These are phyloP conservation scores for Phylloscopus whistleri DNA, from an alignment of 2,113 vertebrate genomes.

Conservation along the genomic window DNA sequence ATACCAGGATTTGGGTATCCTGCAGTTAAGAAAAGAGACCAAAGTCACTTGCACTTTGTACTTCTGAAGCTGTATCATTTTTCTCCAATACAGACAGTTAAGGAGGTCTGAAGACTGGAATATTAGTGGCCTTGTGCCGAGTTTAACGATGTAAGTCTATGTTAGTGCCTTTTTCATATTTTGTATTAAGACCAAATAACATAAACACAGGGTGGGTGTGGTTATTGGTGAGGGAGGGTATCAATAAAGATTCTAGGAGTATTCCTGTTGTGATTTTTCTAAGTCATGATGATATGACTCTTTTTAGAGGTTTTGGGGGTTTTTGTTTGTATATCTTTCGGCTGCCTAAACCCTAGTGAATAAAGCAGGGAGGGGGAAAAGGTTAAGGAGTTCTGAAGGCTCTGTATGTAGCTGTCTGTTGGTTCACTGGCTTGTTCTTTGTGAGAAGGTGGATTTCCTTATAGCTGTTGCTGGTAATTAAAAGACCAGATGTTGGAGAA, in stretches of 20 bases:
- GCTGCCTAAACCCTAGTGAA: background rate
- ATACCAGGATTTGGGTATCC: background rate
- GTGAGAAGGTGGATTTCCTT: background rate
- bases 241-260: background rate
- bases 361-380: fast-evolving
- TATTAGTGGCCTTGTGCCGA: background rate
- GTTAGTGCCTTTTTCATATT: background rate
- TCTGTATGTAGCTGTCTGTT: background rate
- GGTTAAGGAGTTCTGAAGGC: background rate
- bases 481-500: background rate
- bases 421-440: background rate
- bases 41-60: background rate
- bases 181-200: background rate
- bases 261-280: background rate
- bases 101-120: background rate
- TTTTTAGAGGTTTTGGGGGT: background rate
- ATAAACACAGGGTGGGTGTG: background rate
- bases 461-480: background rate
- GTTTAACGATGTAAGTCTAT: background rate
- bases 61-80: background rate
- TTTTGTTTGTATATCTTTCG: background rate
- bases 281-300: background rate
- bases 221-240: background rate
- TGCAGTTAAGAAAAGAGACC: background rate
- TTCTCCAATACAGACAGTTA: background rate